Conservation (phyloP, 2,113 vertebrate genomes). For the Lagopus leucura region DNA sequence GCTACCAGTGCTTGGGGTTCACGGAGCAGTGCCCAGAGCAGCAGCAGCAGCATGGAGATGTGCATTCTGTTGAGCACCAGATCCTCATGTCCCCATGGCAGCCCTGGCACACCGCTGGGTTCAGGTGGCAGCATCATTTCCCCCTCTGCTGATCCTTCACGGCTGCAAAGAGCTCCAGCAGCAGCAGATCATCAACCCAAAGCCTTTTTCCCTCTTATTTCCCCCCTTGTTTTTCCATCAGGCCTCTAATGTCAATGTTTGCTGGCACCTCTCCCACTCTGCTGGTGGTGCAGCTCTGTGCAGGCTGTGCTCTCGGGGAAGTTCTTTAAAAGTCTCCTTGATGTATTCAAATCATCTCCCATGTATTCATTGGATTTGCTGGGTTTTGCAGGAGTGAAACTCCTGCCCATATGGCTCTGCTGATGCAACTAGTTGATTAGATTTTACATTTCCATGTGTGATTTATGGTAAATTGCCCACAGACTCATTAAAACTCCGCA, state of each 20-base stretch:
- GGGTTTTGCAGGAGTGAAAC: not conserved
- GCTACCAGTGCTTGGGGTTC: not conserved
- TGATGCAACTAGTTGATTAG: slow-evolving; percentile 57
- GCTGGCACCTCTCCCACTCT: slow-evolving; percentile 32
- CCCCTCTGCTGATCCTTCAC: not conserved
- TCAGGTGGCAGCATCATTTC: not conserved
- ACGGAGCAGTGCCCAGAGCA: not conserved
- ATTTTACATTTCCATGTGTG: slow-evolving; percentile 64
- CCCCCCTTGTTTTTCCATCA: slow-evolving; percentile 27
- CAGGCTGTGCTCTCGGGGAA: slow-evolving; percentile 36
- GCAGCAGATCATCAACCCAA: accelerated
- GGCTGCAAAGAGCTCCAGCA: not conserved
- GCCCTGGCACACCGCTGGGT: not conserved
- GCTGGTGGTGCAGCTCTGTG: not conserved
- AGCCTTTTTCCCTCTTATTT: no score
- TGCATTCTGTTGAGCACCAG: not conserved
- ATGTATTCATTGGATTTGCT: slow-evolving; percentile 35
- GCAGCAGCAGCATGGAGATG: not conserved
- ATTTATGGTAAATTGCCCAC: slow-evolving; percentile 59
- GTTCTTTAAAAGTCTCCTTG: slow-evolving; percentile 47
- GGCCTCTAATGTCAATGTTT: slow-evolving; percentile 55
- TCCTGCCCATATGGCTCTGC: slow-evolving; percentile 57
- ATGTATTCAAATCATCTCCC: slow-evolving; percentile 39
- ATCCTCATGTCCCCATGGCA: not conserved
- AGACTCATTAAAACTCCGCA: not conserved